Percentiles rank a stretch among this genome's conserved stretches.
Evolutionary conservation across 2,888 invertebrate species (phyloP).

Genomic region (Xanthia icteritia): DNA sequence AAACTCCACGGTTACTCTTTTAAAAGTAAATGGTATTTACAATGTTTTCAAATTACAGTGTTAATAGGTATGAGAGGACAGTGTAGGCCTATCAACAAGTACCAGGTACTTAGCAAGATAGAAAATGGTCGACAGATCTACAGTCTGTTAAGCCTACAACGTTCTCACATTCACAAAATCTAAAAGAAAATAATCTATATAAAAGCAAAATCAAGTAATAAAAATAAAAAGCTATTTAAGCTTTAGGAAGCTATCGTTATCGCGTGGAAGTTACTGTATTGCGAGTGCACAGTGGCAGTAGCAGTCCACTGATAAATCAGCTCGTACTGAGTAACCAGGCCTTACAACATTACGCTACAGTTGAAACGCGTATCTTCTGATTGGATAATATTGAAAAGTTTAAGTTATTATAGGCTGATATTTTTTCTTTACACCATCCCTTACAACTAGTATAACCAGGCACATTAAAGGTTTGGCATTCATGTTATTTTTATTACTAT

Average conservation of each 20-base stretch:
- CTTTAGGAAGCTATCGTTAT: background rate
- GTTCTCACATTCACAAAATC: too few species aligned
- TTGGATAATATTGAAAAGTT: conserved; percentile 3
- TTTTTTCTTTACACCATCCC: conserved; percentile 15
- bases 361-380: background rate
- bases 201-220: too few species aligned
- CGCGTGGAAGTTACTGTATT: background rate
- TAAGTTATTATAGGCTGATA: background rate
- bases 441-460: conserved; percentile 14
- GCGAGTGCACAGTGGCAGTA: background rate
- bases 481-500: conserved; percentile 43
- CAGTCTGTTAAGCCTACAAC: too few species aligned
- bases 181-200: too few species aligned
- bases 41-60: too few species aligned
- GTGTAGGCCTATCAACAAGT: too few species aligned
- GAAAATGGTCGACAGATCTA: too few species aligned
- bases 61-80: too few species aligned
- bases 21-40: too few species aligned
- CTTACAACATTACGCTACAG: background rate
- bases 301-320: background rate
- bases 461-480: background rate
- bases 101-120: too few species aligned
- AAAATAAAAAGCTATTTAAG: too few species aligned
- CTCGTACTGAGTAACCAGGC: background rate
- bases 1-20: too few species aligned